Percentiles rank a stretch among this genome's conserved stretches.
These are phyloP conservation scores for Dinocampus coccinellae DNA, from an alignment of 2,888 invertebrate genomes.

Conservation along the genomic window DNA sequence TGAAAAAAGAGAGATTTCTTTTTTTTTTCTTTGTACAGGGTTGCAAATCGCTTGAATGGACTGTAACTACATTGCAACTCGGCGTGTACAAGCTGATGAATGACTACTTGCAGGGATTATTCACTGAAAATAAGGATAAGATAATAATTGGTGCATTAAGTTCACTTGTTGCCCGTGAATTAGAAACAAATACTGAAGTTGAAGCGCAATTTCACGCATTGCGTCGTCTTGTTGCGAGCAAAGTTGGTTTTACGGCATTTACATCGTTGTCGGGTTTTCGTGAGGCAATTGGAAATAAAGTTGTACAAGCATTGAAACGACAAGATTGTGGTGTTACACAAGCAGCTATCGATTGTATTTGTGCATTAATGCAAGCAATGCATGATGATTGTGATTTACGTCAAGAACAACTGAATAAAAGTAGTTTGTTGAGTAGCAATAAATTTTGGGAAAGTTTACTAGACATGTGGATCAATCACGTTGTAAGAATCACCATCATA, in stretches of 20 bases:
- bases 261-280: slow-evolving; percentile 91
- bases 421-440: slow-evolving; percentile 90
- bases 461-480: slow-evolving; percentile 94
- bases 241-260: slow-evolving; percentile 97
- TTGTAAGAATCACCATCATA: slow-evolving; percentile 80
- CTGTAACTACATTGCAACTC: slow-evolving; percentile 62
- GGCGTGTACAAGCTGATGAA: slow-evolving; percentile 58
- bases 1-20: neutral
- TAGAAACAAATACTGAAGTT: slow-evolving; percentile 77
- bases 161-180: slow-evolving; percentile 82
- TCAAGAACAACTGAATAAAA: slow-evolving; percentile 98
- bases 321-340: slow-evolving; percentile 93
- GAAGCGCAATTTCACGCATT: slow-evolving; percentile 97
- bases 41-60: slow-evolving; percentile 64
- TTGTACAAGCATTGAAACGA: slow-evolving; percentile 89
- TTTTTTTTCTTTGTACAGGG: slow-evolving; percentile 59
- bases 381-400: slow-evolving; percentile 95
- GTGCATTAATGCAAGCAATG: slow-evolving; percentile 99
- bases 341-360: slow-evolving; percentile 96
- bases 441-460: slow-evolving; percentile 93
- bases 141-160: slow-evolving; percentile 92
- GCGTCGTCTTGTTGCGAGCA: slow-evolving; percentile 93
- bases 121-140: slow-evolving; percentile 98
- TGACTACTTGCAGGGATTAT: slow-evolving; percentile 82
- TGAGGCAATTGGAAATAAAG: slow-evolving; percentile 93